Conservation (phyloP, 2,888 invertebrate species). For the Lasioglossum villosulum region DNA sequence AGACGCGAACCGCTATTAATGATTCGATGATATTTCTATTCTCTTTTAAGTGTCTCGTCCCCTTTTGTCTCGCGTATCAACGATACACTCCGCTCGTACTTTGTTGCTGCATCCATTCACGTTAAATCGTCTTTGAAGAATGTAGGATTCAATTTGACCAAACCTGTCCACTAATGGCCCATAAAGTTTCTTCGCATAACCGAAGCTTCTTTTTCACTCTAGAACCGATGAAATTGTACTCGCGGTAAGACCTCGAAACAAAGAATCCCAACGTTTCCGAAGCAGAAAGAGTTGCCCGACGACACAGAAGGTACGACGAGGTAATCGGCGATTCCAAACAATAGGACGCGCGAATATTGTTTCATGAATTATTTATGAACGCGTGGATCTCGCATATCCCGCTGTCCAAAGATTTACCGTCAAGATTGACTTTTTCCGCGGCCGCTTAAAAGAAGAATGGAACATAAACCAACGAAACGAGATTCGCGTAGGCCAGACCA, state of each 20-base stretch:
- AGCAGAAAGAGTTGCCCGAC: background rate
- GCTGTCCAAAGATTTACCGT: conserved; percentile 40
- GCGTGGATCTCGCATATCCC: conserved; percentile 26
- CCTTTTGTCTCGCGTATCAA: background rate
- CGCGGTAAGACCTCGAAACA: background rate
- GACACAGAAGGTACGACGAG: background rate
- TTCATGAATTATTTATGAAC: conserved; percentile 55
- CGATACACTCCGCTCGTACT: background rate
- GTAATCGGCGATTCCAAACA: conserved; percentile 46
- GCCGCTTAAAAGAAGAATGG: conserved; percentile 46
- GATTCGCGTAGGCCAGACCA: conserved; percentile 72
- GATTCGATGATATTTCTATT: background rate
- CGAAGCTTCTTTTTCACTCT: background rate
- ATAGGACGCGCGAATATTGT: conserved; percentile 41
- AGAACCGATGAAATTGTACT: background rate
- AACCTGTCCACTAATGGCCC: background rate
- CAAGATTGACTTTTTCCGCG: conserved; percentile 38
- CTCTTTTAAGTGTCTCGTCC: background rate
- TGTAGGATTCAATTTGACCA: background rate
- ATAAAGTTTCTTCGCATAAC: background rate
- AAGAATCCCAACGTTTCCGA: background rate
- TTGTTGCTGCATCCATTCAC: background rate
- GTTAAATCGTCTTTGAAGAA: background rate
- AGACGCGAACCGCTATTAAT: background rate
- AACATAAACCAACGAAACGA: conserved; percentile 71